Percentiles rank a stretch among this genome's conserved stretches.
These are phyloP conservation scores for Axea sp. DNA, from an alignment of 2,888 invertebrate genomes.

Conservation along the genomic window DNA sequence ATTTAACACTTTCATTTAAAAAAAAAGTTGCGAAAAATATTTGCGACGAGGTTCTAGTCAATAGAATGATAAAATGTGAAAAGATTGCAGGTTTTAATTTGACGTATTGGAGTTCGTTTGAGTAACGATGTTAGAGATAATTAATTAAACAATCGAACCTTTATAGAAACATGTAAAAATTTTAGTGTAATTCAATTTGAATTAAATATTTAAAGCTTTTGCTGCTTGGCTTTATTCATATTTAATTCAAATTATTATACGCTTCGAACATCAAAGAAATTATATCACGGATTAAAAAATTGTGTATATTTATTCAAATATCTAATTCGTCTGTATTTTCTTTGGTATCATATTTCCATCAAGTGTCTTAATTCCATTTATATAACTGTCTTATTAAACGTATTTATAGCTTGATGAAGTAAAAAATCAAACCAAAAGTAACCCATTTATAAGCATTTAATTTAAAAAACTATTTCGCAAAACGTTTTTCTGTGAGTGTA, in stretches of 20 bases:
- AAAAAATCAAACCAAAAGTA: too few relatives aligned
- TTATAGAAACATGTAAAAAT: slow-evolving; percentile 24
- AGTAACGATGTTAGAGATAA: slow-evolving; percentile 14
- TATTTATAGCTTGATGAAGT: too few relatives aligned
- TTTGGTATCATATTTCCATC: too few relatives aligned
- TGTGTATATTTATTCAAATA: too few relatives aligned
- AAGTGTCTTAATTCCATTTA: too few relatives aligned
- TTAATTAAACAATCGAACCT: slow-evolving; percentile 26
- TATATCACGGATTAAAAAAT: too few relatives aligned
- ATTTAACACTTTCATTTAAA: slow-evolving; percentile 21
- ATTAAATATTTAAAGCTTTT: not conserved
- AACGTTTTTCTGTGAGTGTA: not conserved
- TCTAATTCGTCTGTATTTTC: too few relatives aligned
- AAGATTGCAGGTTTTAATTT: slow-evolving; percentile 64
- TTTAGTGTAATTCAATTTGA: slow-evolving; percentile 29
- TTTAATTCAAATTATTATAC: slow-evolving; percentile 15
- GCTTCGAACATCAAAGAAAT: slow-evolving; percentile 32
- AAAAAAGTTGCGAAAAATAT: slow-evolving; percentile 22
- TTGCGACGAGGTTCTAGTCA: slow-evolving; percentile 10
- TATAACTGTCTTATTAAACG: too few relatives aligned
- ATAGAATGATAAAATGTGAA: slow-evolving; percentile 16
- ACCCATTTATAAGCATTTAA: too few relatives aligned
- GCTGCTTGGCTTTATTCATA: slow-evolving; percentile 4
- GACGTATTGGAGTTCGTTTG: slow-evolving; percentile 9
- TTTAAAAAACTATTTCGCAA: too few relatives aligned